These are phyloP conservation scores for Xiphophorus couchianus DNA, from an alignment of 2,113 vertebrate genomes.

Conservation along the genomic window DNA sequence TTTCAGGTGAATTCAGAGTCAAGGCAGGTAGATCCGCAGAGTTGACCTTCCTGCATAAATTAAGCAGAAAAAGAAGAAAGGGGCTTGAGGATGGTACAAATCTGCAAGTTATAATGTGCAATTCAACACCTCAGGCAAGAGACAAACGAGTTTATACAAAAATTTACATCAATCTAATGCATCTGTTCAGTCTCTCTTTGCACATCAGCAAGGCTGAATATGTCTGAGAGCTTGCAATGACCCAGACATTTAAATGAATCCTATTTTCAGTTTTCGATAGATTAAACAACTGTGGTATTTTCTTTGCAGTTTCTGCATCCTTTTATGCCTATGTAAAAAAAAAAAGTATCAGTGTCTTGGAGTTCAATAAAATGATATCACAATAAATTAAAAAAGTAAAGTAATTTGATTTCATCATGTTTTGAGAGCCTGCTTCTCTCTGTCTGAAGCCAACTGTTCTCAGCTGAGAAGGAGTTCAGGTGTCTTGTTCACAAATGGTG, in stretches of 20 bases:
- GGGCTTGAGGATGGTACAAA: background rate
- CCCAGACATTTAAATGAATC: background rate
- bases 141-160: background rate
- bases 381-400: too few relatives aligned
- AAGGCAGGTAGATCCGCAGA: background rate
- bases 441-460: background rate
- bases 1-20: background rate
- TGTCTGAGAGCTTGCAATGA: background rate
- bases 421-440: background rate
- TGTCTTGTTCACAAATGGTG: background rate
- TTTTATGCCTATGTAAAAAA: too few relatives aligned
- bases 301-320: background rate
- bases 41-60: background rate
- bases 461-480: background rate
- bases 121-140: constrained; percentile 1
- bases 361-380: too few relatives aligned
- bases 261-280: background rate
- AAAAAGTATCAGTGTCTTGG: too few relatives aligned
- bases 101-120: constrained; percentile 12
- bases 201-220: background rate
- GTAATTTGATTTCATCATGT: background rate
- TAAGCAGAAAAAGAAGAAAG: background rate
- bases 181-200: constrained; percentile 2
- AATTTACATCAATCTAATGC: constrained; percentile 11
- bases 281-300: background rate